Evolutionary conservation across 2,797 vertebrate species (phyloP).

Genomic region (Sebastes kiyomatsui): DNA sequence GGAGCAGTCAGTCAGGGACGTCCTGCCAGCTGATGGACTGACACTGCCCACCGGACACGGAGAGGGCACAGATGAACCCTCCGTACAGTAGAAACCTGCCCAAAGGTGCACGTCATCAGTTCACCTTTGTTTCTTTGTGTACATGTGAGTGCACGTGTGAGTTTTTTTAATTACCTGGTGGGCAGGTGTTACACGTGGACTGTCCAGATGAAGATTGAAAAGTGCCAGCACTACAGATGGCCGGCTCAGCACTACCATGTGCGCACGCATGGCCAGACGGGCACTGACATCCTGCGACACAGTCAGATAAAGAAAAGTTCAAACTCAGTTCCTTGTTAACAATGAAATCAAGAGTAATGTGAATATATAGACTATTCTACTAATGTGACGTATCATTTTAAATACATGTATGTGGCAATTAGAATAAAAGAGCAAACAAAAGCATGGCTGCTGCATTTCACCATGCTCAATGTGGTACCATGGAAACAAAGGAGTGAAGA

Average conservation of each 20-base stretch:
- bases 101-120: background rate
- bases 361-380: background rate
- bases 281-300: constrained; percentile 79
- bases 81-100: constrained; percentile 81
- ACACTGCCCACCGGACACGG: constrained; percentile 77
- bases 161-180: constrained; percentile 72
- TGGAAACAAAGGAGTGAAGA: constrained; percentile 36
- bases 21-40: constrained; percentile 62
- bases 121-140: background rate
- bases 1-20: constrained; percentile 70
- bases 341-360: background rate
- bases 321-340: background rate
- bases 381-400: background rate
- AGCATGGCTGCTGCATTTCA: constrained; percentile 8
- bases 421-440: background rate
- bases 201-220: constrained; percentile 86
- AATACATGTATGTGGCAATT: background rate
- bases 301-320: constrained; percentile 23
- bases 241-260: constrained; percentile 76
- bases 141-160: background rate
- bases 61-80: constrained; percentile 67
- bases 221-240: constrained; percentile 84
- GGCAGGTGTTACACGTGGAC: constrained; percentile 72
- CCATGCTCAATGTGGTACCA: constrained; percentile 5
- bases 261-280: constrained; percentile 80